Percentiles rank a stretch among this genome's conserved stretches.
Conservation (phyloP, 1,140 invertebrate genomes). For the Drosophila lacertosa region DNA sequence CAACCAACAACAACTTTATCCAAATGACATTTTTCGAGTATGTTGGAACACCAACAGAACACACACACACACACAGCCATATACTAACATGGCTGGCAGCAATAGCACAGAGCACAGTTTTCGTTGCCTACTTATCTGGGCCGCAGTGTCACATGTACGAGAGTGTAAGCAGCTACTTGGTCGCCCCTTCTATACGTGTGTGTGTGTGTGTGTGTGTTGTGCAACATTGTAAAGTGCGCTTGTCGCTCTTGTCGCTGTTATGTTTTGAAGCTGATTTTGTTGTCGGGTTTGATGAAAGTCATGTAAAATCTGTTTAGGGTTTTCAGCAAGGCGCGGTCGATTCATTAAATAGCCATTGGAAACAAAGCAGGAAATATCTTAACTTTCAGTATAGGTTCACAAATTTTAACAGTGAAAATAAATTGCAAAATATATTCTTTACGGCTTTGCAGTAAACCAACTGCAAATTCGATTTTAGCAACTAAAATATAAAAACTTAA, state of each 20-base stretch:
- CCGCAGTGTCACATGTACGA: conserved; percentile 53
- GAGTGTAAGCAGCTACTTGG: conserved; percentile 42
- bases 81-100: conserved; percentile 10
- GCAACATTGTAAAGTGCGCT: conserved; percentile 50
- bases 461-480: too few species aligned
- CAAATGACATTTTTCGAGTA: conserved; percentile 75
- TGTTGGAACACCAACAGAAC: conserved; percentile 53
- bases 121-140: conserved; percentile 79
- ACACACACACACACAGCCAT: conserved; percentile 27
- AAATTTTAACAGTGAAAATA: not conserved
- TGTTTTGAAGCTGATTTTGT: conserved; percentile 36
- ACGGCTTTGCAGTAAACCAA: too few species aligned
- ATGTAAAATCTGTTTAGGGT: conserved; percentile 38
- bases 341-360: conserved; percentile 24
- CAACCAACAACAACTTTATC: conserved; percentile 44
- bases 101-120: conserved; percentile 40
- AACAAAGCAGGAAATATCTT: conserved; percentile 8
- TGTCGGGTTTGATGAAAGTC: conserved; percentile 40
- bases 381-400: not conserved
- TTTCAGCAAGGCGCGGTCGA: conserved; percentile 12
- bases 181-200: not conserved
- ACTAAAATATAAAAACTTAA: too few species aligned
- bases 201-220: conserved; percentile 34
- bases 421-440: too few species aligned
- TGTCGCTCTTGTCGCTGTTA: conserved; percentile 32